A percentile compares a stretch with the other conserved stretches of the same genome.
phyloP scores from a whole-genome alignment of 2,888 invertebrate species.

The Drosophila gaucha region DNA sequence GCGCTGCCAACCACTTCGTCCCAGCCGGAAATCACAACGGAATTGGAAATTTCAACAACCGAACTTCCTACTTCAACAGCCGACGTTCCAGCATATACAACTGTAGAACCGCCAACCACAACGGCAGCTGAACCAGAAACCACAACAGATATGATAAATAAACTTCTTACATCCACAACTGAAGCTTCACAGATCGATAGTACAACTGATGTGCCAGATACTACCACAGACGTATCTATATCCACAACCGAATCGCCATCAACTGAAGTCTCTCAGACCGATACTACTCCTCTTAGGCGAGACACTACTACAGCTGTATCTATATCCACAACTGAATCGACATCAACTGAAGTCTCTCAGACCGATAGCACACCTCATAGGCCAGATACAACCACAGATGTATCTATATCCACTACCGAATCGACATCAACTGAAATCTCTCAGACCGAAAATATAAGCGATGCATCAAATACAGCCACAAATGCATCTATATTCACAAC shows the following conservation, averaged over 20 bases:
- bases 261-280: neutral
- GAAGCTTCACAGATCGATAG: neutral
- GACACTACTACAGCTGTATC: neutral
- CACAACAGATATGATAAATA: constrained; percentile 6
- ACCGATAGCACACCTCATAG: constrained; percentile 8
- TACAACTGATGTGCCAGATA: constrained; percentile 2
- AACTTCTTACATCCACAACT: neutral
- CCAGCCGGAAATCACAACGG: neutral
- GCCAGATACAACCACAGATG: neutral
- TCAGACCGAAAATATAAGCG: neutral
- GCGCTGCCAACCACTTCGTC: neutral
- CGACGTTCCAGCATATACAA: too few species aligned
- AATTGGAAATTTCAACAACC: neutral
- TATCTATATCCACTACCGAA: neutral
- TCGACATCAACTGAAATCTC: neutral
- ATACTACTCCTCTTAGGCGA: neutral
- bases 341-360: neutral
- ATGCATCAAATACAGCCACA: neutral
- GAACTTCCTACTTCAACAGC: constrained; percentile 1
- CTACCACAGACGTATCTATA: neutral
- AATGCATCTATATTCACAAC: neutral
- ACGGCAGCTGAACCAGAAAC: neutral
- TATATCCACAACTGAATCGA: neutral
- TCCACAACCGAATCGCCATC: neutral
- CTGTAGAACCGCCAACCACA: neutral